Base-by-base conservation (phyloP, 2,888 invertebrate genomes). In the Gasteruption jaculator region DNA sequence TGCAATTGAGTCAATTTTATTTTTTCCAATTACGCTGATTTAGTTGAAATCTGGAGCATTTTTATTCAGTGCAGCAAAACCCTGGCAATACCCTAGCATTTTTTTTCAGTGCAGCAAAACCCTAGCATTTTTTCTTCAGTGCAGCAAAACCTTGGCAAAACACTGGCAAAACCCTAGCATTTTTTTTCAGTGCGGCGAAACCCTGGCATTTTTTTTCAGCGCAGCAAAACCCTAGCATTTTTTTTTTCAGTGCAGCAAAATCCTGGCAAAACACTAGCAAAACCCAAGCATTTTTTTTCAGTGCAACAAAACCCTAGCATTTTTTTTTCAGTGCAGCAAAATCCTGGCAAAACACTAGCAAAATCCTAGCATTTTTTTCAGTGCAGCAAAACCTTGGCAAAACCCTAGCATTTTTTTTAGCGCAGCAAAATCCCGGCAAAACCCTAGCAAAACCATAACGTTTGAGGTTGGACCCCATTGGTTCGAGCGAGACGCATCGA, bases 361-460 rank as follows among this genome's bases (percentile, higher is more conserved):
- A 18, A 36, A 20, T 7, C 18, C n/a, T 12, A 21, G 6, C 21
- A 24, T 21, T 24, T 12, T 8, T 19, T 7, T 19, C 18, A 36
- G 11, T 26, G 26, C n/a, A n/a, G n/a, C n/a, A n/a, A n/a, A 34
- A 16, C 27, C 15, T 24, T 11, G 19, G 8, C 10, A 16, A 8
- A 14, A 36, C 20, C 18, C 20, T 27, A 27, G 14, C 18, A 12
- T 21, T 24, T 12, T 8, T 19, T 7, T 19, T 18, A 36, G 11
- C 25, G 26, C n/a, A n/a, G n/a, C n/a, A n/a, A n/a, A 34, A 34
- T 25, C 34, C 14, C 36, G 27, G 18, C 27, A 36, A 36, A 36
- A 26, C 36, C 12, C 19, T 36, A 26, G 26, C 27, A 27, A n/a
- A n/a, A n/a, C n/a, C n/a, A n/a, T n/a, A n/a, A n/a, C n/a, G n/a